Base-by-base conservation (phyloP, 1,140 invertebrate species). In the Drosophila ohnishii region DNA sequence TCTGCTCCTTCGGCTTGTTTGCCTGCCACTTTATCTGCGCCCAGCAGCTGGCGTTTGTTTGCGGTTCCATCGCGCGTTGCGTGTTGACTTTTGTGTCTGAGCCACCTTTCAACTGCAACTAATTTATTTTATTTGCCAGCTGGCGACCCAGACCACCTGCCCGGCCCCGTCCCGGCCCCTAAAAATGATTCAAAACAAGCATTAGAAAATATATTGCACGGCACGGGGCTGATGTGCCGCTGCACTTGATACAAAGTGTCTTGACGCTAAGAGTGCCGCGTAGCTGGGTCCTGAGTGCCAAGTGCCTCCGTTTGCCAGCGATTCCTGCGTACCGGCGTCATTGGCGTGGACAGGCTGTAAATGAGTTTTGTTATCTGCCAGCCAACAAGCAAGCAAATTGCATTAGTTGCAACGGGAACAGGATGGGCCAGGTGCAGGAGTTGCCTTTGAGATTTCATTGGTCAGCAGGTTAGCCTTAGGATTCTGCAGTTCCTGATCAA, bases 71-170 rank as follows among this genome's bases (percentile, higher is more conserved):
- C 80, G 80, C 74, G 80, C 83, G 81, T 87, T 86, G 83, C 84
- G 84, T 87, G 83, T 88, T 87, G 83, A 87, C 83, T 87, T 83
- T 87, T 88, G 75, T 78, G 75, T 80, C 83, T 87, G 84, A 88
- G 84, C 83, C 80, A 87, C 83, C 83, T 86, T 86, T 86, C 83
- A 86, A 87, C 84, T 87, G 83, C 83, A 87, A 74, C 83, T 87
- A 87, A 87, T 87, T 87, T 87, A 87, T 87, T 87, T 87, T 87
- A 87, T 87, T 87, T 87, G 83, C 83, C 80, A 87, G 75, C 81
- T 66, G 75, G 70, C 75, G 50, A 70, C 66, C 45, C 37, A 59
- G 39, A 47, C 30, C 22, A 37, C 34, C 39, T 28, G 11, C 53
- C 11, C n/a, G 11, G 5, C 37, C 8, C 9, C 8, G 5, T 8